Conservation (phyloP, 1,140 invertebrate species). For the Anoplolepis gracilipes region DNA sequence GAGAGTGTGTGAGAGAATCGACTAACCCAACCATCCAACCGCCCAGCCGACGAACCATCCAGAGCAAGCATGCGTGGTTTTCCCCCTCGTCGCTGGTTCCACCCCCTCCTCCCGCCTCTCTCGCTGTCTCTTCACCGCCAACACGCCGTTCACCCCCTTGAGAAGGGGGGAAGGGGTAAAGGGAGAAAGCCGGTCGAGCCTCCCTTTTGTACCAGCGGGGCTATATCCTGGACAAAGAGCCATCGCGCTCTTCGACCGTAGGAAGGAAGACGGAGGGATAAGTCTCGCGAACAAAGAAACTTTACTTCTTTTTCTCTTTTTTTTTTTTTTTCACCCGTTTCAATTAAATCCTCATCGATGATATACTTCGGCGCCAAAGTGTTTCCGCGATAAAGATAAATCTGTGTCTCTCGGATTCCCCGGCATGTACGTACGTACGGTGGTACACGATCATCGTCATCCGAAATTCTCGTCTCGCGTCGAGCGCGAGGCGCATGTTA, state of each 20-base stretch:
- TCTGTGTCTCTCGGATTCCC: not conserved
- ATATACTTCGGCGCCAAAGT: constrained; percentile 39
- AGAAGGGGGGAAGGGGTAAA: not conserved
- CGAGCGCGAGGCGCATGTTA: constrained; percentile 29
- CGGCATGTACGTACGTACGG: not conserved
- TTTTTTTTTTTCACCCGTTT: constrained; percentile 57
- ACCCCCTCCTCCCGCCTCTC: constrained; percentile 5
- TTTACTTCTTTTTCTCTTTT: not conserved
- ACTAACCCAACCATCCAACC: constrained; percentile 65
- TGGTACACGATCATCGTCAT: too few relatives aligned
- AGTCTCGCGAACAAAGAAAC: constrained; percentile 66
- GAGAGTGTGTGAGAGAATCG: not conserved
- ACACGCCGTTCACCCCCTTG: constrained; percentile 34
- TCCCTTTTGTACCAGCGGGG: constrained; percentile 59
- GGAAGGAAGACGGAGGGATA: constrained; percentile 30
- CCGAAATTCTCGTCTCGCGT: constrained; percentile 34
- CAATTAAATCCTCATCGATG: constrained; percentile 68
- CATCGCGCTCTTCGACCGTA: constrained; percentile 52
- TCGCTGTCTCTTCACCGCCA: constrained; percentile 40
- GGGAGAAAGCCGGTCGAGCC: not conserved
- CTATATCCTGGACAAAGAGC: constrained; percentile 65
- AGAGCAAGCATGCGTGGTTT: constrained; percentile 65
- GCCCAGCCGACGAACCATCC: constrained; percentile 66
- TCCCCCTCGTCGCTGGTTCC: constrained; percentile 25
- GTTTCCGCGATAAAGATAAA: constrained; percentile 2